phyloP scores from a whole-genome alignment of 2,113 vertebrate species.

The Mandrillus leucophaeus region DNA sequence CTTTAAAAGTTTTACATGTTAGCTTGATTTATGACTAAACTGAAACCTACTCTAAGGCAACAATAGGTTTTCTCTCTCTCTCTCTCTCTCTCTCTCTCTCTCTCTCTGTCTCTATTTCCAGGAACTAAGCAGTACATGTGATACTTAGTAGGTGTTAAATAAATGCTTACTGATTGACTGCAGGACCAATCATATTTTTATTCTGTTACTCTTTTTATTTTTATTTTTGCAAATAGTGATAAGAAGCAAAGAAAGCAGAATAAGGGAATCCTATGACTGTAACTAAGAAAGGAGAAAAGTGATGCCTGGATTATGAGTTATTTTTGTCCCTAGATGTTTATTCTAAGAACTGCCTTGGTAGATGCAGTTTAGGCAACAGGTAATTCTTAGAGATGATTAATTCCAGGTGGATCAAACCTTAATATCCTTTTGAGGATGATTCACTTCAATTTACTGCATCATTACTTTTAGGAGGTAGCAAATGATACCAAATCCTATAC shows the following conservation, averaged over 20 bases:
- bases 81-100: neutral
- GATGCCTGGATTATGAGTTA: neutral
- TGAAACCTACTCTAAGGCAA: neutral
- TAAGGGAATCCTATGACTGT: neutral
- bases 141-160: neutral
- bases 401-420: constrained; percentile 63
- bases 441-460: constrained; percentile 72
- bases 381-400: constrained; percentile 77
- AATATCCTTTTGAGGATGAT: constrained; percentile 60
- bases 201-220: neutral
- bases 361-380: constrained; percentile 75
- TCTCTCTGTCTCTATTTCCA: neutral
- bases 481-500: constrained; percentile 40
- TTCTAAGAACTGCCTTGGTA: neutral
- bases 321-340: constrained; percentile 41
- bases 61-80: neutral
- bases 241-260: neutral
- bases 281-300: neutral
- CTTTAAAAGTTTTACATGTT: neutral
- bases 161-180: neutral
- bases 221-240: neutral
- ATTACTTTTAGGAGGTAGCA: constrained; percentile 43
- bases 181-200: neutral
- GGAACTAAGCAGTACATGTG: neutral
- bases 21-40: neutral